Evolutionary conservation across 2,113 vertebrate species (phyloP).

Genomic region (Phaethornis superciliosus): DNA sequence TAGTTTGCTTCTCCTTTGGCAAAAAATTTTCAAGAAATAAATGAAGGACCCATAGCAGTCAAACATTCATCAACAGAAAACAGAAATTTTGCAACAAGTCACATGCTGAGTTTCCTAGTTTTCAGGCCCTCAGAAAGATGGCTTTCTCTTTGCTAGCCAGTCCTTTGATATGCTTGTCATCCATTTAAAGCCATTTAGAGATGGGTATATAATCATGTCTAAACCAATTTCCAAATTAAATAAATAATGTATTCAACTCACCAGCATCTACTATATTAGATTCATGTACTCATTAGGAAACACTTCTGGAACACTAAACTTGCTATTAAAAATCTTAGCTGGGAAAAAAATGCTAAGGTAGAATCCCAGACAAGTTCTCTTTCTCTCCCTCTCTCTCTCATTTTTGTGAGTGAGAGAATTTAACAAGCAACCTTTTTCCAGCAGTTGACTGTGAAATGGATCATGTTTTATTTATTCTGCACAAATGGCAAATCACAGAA

Average conservation of each 20-base stretch:
- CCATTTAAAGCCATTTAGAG: constrained; percentile 42
- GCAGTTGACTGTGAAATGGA: neutral
- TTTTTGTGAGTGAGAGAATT: neutral
- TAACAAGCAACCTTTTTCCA: neutral
- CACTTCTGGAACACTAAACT: neutral
- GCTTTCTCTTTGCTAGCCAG: constrained; percentile 12
- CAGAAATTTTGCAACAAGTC: neutral
- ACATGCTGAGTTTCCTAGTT: neutral
- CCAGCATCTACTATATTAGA: neutral
- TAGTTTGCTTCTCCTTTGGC: constrained; percentile 26
- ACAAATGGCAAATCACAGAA: neutral
- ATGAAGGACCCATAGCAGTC: neutral
- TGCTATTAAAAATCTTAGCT: neutral
- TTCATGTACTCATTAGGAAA: neutral
- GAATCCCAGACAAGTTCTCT: neutral
- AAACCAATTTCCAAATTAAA: neutral
- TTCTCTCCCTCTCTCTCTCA: neutral
- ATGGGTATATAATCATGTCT: constrained; percentile 11
- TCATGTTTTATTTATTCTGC: constrained; percentile 50
- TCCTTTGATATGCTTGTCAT: constrained; percentile 1
- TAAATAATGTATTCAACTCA: neutral
- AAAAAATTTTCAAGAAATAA: constrained; percentile 31
- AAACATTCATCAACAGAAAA: neutral
- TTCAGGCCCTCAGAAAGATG: neutral
- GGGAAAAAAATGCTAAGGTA: neutral